phyloP scores from a whole-genome alignment of 2,888 invertebrate genomes.

The Cynaeus angustus region DNA sequence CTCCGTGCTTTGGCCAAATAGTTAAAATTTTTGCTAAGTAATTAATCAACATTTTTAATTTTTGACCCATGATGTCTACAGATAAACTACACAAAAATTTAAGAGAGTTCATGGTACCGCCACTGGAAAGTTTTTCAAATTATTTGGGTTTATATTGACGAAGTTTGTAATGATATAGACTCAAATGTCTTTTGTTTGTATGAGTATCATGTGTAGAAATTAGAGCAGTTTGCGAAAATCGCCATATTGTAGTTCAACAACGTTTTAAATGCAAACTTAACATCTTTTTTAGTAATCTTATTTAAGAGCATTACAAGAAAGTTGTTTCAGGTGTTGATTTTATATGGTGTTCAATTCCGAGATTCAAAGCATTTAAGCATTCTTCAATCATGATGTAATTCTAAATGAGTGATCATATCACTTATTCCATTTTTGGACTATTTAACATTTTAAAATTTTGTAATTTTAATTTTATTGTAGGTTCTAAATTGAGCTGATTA shows the following conservation, averaged over 20 bases:
- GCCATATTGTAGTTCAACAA: constrained; percentile 1
- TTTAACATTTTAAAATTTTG: too few species aligned
- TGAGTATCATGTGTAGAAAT: constrained; percentile 16
- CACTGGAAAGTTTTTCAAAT: constrained; percentile 5
- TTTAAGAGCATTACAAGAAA: constrained; percentile 7
- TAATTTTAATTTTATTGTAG: too few species aligned
- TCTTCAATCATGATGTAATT: constrained; percentile 17
- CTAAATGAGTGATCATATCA: neutral
- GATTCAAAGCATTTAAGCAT: neutral
- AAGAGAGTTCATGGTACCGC: neutral
- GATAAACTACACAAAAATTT: neutral
- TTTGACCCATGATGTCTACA: neutral
- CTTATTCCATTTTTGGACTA: neutral
- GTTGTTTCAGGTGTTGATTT: constrained; percentile 2
- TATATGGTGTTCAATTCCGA: neutral
- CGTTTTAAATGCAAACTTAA: neutral
- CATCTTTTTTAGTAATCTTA: neutral
- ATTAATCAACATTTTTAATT: neutral
- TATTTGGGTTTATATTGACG: constrained; percentile 1
- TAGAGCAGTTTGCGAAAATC: neutral
- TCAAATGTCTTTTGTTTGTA: neutral
- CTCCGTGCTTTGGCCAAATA: neutral
- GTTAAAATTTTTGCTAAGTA: constrained; percentile 3
- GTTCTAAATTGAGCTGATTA: too few species aligned
- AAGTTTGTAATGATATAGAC: neutral